A percentile compares a stretch with the other conserved stretches of the same genome.
These are phyloP conservation scores for Hirtodrosophila duncani DNA, from an alignment of 2,888 invertebrate genomes.

Conservation along the genomic window DNA sequence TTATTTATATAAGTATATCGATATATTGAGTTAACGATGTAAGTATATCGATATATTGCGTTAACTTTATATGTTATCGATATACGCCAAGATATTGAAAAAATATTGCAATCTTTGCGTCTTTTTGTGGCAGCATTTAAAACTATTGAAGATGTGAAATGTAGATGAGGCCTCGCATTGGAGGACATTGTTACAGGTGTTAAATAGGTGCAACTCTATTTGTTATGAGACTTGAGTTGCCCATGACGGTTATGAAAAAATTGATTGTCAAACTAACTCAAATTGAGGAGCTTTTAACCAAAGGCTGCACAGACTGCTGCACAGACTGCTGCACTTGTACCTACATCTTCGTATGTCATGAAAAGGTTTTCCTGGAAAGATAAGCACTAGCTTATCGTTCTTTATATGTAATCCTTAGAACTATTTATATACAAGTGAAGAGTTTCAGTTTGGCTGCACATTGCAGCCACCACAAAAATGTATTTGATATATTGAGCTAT, in stretches of 20 bases:
- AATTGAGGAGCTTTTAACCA: slow-evolving; percentile 90
- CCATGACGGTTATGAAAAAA: slow-evolving; percentile 86
- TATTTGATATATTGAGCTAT: too few species aligned
- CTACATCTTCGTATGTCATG: slow-evolving; percentile 88
- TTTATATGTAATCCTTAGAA: too few species aligned
- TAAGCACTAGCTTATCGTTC: too few species aligned
- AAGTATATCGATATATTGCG: too few species aligned
- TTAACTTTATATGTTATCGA: neutral
- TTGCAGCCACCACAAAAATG: too few species aligned
- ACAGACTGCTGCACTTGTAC: slow-evolving; percentile 91
- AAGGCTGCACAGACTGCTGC: slow-evolving; percentile 93
- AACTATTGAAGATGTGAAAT: slow-evolving; percentile 86
- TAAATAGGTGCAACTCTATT: slow-evolving; percentile 93
- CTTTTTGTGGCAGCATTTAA: slow-evolving; percentile 70
- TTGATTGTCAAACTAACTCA: slow-evolving; percentile 92
- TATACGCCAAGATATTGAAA: slow-evolving; percentile 93
- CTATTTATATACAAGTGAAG: too few species aligned
- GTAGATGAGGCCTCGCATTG: slow-evolving; percentile 93
- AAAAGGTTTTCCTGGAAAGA: slow-evolving; percentile 77
- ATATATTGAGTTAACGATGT: too few species aligned
- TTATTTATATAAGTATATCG: too few species aligned
- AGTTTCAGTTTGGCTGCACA: too few species aligned
- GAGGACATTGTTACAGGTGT: slow-evolving; percentile 95
- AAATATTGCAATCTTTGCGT: slow-evolving; percentile 91
- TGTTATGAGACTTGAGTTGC: slow-evolving; percentile 92